Conservation (phyloP, 2,113 vertebrate species). For the Ptychochromis oligacanthus region DNA sequence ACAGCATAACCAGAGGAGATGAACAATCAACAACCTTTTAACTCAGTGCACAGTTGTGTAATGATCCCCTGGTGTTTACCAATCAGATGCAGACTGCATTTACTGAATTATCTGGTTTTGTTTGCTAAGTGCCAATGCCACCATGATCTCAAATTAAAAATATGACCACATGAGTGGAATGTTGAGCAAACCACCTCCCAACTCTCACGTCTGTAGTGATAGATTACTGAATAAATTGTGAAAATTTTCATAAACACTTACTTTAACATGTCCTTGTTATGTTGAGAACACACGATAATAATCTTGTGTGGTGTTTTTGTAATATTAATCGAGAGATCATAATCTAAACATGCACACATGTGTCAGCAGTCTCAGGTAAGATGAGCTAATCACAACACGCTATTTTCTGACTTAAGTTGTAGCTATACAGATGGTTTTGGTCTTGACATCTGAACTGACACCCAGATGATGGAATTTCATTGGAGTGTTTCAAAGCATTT, state of each 20-base stretch:
- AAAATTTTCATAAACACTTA: background rate
- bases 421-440: background rate
- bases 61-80: slow-evolving; percentile 32
- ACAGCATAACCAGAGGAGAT: slow-evolving; percentile 21
- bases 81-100: slow-evolving; percentile 52
- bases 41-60: slow-evolving; percentile 37
- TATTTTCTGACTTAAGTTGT: background rate
- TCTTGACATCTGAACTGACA: background rate
- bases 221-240: background rate
- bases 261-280: background rate
- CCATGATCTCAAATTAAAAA: slow-evolving; percentile 49
- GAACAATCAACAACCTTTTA: slow-evolving; percentile 55
- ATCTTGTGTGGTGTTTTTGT: background rate
- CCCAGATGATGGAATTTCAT: rapidly evolving
- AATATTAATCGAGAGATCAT: background rate
- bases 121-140: slow-evolving; percentile 24
- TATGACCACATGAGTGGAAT: slow-evolving; percentile 9
- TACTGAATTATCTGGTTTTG: slow-evolving; percentile 56
- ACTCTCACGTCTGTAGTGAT: background rate
- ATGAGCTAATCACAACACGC: background rate
- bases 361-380: background rate
- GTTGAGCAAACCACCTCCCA: background rate
- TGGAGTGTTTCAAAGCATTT: background rate
- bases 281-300: background rate
- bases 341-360: background rate